Percentiles rank a stretch among this genome's conserved stretches.
Conservation (phyloP, 2,888 invertebrate species). For the Rhamnusium bicolor region DNA sequence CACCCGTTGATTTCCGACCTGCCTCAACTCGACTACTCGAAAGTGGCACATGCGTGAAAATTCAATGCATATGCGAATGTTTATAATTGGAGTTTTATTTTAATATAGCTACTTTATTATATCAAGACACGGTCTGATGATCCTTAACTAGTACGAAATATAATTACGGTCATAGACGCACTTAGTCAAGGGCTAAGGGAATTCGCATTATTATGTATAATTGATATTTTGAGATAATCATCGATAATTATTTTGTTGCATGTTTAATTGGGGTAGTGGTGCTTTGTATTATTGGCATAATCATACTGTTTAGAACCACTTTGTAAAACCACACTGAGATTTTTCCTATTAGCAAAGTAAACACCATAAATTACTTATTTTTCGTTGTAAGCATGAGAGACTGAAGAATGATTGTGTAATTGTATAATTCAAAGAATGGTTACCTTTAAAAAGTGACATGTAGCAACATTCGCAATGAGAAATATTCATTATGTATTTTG, state of each 20-base stretch:
- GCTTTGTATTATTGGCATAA: conserved; percentile 14
- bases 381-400: neutral
- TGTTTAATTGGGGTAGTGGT: neutral
- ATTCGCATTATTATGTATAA: conserved; percentile 9
- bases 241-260: conserved; percentile 22
- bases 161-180: conserved; percentile 47
- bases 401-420: neutral
- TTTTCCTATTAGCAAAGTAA: neutral
- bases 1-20: conserved; percentile 66
- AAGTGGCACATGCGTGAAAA: conserved; percentile 68
- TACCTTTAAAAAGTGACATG: too few species aligned
- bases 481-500: too few species aligned
- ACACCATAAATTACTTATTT: neutral
- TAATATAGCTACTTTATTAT: conserved; percentile 65
- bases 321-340: neutral
- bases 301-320: neutral
- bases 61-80: conserved; percentile 64
- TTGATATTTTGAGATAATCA: conserved; percentile 1
- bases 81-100: conserved; percentile 66
- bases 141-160: conserved; percentile 49
- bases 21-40: conserved; percentile 60
- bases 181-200: conserved; percentile 17
- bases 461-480: too few species aligned
- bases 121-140: conserved; percentile 66
- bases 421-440: too few species aligned